These are phyloP conservation scores for Euura lappo DNA, from an alignment of 1,140 invertebrate genomes.

Conservation along the genomic window DNA sequence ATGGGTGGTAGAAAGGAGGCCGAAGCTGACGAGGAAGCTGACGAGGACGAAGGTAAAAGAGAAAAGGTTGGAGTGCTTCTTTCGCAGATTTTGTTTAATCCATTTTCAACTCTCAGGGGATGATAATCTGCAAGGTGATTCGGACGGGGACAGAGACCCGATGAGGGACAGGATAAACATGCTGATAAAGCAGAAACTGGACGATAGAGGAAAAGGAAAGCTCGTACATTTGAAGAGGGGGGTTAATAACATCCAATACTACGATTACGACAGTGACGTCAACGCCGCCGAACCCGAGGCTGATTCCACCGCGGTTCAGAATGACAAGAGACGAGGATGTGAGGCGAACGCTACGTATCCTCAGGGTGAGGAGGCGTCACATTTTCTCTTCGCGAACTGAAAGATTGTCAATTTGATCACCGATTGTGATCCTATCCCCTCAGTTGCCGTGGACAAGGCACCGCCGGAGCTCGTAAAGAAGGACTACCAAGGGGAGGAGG, in stretches of 20 bases:
- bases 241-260: constrained; percentile 34
- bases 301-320: background rate
- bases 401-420: too few relatives aligned
- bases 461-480: constrained; percentile 20
- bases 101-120: background rate
- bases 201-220: constrained; percentile 6
- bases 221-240: constrained; percentile 9
- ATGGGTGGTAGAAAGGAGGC: background rate
- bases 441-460: constrained; percentile 8
- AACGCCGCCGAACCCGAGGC: background rate
- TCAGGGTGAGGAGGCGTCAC: too few relatives aligned
- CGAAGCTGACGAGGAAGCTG: background rate
- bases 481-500: constrained; percentile 27
- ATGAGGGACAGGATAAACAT: constrained; percentile 30
- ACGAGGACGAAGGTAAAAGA: background rate
- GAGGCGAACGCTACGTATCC: too few relatives aligned
- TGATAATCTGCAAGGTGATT: background rate
- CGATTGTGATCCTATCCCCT: background rate
- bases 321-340: background rate
- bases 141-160: constrained; percentile 12
- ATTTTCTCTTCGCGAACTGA: too few relatives aligned
- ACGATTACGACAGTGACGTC: constrained; percentile 37
- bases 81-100: too few relatives aligned
- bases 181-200: constrained; percentile 30
- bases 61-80: background rate